Evolutionary conservation across 2,113 vertebrate species (phyloP), one percentile per base, ranked within the genome.

Genomic region (Sebastes fasciatus): DNA sequence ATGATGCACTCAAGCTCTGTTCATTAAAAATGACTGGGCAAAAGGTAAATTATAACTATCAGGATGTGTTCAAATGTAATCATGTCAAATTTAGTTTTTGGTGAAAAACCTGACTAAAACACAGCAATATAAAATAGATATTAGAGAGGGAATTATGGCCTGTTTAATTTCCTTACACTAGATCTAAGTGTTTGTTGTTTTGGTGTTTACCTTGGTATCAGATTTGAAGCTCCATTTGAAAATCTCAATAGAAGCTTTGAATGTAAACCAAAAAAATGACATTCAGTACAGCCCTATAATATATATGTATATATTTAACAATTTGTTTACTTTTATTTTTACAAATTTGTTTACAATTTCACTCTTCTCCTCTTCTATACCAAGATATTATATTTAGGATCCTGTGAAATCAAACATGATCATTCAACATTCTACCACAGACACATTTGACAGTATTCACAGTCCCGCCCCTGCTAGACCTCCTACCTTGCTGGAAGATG

Each of bases 401-500:
- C 6, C 43, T 76, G 26, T 75, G 9, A 80, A 84, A 74, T 57
- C 48, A 79, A 62, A 85, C 9, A 23, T 3, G 13, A 72, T 60
- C 46, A 62, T 17, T 34, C 80, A 51, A 60, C 80, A 84, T 62
- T 70, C 5, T 26, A 79, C 40, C 21, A 45, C 60, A 83, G 43
- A 70, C 64, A 76, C 68, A 51, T 61, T 73, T 78, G 26, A 85
- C 26, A 90, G 48, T 74, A 40, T 68, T 79, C 58, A 85, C 76
- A 86, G 68, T 80, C 89, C 79, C 84, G 5, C 79, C 83, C 83
- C 61, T 72, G 79, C 79, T 64, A 57, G 69, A 91, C 84, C 83
- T 82, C 94, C 87, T 98, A 99, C 98, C 98, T 99, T 99, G 98
- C 92, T 99, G 98, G 95, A 99, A 99, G 91, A 99, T 97, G 88